A percentile compares a stretch with the other conserved stretches of the same genome.
phyloP scores from a whole-genome alignment of 2,888 invertebrate genomes.

The Tenodera sinensis region DNA sequence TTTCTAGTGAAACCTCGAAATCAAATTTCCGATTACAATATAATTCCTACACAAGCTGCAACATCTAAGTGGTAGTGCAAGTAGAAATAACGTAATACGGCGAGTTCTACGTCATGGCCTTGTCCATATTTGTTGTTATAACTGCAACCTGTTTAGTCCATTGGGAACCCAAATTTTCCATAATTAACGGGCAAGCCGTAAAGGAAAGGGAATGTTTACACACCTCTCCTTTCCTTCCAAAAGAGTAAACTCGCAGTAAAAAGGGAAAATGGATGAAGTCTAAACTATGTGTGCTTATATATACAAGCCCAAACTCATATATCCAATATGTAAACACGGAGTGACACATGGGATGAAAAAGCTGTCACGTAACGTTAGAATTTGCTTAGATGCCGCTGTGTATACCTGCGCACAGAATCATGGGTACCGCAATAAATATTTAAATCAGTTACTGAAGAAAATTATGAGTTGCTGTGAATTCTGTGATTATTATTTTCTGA shows the following conservation, averaged over 20 bases:
- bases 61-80: no score
- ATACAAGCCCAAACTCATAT: conserved; percentile 5
- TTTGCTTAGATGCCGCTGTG: neutral
- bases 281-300: conserved; percentile 5
- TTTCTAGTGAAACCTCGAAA: no score
- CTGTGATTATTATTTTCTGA: no score
- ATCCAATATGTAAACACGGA: neutral
- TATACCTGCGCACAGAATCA: no score
- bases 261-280: conserved; percentile 13
- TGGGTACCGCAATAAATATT: no score
- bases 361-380: neutral
- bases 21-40: no score
- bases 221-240: neutral
- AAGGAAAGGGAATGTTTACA: conserved; percentile 12
- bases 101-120: no score
- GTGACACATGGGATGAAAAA: neutral
- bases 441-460: no score
- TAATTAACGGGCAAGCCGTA: conserved; percentile 10
- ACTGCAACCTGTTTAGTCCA: neutral
- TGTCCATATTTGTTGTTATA: no score
- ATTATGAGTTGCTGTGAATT: no score
- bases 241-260: conserved; percentile 4
- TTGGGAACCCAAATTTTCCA: neutral
- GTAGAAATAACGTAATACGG: no score
- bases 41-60: no score